Evolutionary conservation across 2,113 vertebrate genomes (phyloP), one percentile per base, ranked within the genome.

Genomic region (western clawed frog (Xenopus tropicalis)): DNA sequence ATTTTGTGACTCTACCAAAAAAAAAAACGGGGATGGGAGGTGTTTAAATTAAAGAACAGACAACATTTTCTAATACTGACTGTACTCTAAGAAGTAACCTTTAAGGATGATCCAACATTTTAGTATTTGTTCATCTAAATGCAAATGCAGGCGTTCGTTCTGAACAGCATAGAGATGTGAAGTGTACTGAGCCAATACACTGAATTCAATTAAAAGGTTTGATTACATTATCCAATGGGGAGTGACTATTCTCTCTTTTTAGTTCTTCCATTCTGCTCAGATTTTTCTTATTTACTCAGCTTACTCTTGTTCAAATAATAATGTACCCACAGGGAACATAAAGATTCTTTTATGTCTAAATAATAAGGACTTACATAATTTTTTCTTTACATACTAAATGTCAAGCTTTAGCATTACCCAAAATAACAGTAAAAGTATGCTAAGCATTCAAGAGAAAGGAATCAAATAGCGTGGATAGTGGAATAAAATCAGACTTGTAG

Each of bases 71-170:
- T 37, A 37, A 37, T 74, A 48, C 20, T 46, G 43, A 61, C 56
- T 37, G 23, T 61, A 59, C 72, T n/a, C 64, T 22, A 37, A 54
- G 56, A 74, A 61, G 43, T 74, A 74, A 74, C 72, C 72, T 74
- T 68, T 74, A 74, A 74, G 67, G 51, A 74, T 61, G 43, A 69
- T 68, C 67, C 72, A 74, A 61, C 72, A 61, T 74, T 74, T 61
- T 69, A 61, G 54, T 62, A 44, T 62, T 68, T 74, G 66, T 66
- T 74, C 59, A 74, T 74, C 65, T 74, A 74, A 74, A 74, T 74
- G 72, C 65, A 74, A 74, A 74, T 74, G 61, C 69, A 22, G 67
- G 22, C 56, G n/a, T 25, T 37, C 46, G 12, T 66, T 20, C 57
- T 5, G 64, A 48, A 51, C 57, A 42, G 22, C 14, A 57, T 61